Conservation (phyloP, 2,113 vertebrate species). For the Uropsilus gracilis region DNA sequence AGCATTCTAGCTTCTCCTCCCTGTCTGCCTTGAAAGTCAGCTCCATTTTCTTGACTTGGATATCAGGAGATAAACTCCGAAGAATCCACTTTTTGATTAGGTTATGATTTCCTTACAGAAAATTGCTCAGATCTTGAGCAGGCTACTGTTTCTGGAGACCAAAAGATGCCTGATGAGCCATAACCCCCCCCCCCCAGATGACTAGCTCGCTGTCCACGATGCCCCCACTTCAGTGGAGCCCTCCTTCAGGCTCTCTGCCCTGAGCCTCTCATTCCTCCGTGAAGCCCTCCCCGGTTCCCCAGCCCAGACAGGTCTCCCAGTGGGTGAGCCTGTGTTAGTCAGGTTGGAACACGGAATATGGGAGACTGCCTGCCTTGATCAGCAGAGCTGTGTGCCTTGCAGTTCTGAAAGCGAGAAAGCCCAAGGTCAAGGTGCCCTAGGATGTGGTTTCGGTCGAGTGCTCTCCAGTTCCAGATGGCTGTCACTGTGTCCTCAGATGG, state of each 20-base stretch:
- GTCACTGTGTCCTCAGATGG: neutral
- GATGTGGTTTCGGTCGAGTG: neutral
- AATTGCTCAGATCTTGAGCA: neutral
- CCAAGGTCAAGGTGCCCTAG: neutral
- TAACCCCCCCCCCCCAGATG: neutral
- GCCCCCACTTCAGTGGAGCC: neutral
- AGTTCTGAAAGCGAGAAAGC: neutral
- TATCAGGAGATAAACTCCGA: conserved; percentile 2
- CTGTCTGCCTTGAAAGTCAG: neutral
- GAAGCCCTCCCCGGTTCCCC: neutral
- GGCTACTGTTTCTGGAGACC: neutral
- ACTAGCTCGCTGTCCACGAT: neutral
- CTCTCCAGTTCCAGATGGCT: neutral
- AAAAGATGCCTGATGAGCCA: too few relatives aligned
- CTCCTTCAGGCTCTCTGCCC: neutral
- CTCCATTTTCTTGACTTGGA: neutral
- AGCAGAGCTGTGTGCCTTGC: neutral
- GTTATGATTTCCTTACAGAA: neutral
- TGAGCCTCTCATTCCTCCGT: neutral
- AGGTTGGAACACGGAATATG: neutral
- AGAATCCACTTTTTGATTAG: neutral
- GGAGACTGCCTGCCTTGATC: neutral
- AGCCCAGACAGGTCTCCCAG: neutral
- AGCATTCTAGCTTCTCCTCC: neutral
- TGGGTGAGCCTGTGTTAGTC: neutral